These are phyloP conservation scores for Malthinus flaveolus DNA, from an alignment of 2,888 invertebrate genomes.

Conservation along the genomic window DNA sequence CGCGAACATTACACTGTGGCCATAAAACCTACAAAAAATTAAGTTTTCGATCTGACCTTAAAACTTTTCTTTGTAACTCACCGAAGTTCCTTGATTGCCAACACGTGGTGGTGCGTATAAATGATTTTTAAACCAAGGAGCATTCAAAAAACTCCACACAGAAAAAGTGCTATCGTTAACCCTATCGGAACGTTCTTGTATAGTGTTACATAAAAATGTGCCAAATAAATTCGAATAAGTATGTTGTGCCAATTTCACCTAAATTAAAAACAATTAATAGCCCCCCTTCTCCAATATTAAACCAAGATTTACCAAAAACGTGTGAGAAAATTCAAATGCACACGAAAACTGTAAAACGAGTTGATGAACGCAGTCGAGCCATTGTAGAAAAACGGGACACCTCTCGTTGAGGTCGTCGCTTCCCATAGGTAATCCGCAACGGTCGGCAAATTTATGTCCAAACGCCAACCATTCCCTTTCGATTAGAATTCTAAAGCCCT, in stretches of 20 bases:
- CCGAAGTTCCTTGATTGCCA: constrained; percentile 50
- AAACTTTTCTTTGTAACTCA: constrained; percentile 41
- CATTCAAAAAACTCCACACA: constrained; percentile 85
- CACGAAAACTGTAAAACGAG: constrained; percentile 85
- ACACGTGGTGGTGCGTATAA: constrained; percentile 67
- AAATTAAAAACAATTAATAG: constrained; percentile 36
- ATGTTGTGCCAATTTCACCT: constrained; percentile 95
- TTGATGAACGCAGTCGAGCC: constrained; percentile 96
- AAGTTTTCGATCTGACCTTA: neutral
- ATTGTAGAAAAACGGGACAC: constrained; percentile 97
- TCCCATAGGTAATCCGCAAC: constrained; percentile 82
- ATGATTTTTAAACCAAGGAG: constrained; percentile 82
- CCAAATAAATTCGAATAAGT: constrained; percentile 96
- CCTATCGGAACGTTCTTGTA: constrained; percentile 70
- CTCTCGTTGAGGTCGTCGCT: constrained; percentile 91
- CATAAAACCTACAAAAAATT: constrained; percentile 69
- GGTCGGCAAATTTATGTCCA: constrained; percentile 97
- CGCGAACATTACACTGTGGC: constrained; percentile 83
- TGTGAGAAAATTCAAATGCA: constrained; percentile 93
- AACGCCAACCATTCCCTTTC: constrained; percentile 98
- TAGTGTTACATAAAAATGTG: constrained; percentile 91
- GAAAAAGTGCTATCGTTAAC: constrained; percentile 74
- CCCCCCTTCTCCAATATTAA: no score
- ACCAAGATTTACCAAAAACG: constrained; percentile 75
- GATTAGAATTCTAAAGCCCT: constrained; percentile 92